Evolutionary conservation across 2,797 vertebrate species (phyloP).

Genomic region (Hippopotamyrus pictus): DNA sequence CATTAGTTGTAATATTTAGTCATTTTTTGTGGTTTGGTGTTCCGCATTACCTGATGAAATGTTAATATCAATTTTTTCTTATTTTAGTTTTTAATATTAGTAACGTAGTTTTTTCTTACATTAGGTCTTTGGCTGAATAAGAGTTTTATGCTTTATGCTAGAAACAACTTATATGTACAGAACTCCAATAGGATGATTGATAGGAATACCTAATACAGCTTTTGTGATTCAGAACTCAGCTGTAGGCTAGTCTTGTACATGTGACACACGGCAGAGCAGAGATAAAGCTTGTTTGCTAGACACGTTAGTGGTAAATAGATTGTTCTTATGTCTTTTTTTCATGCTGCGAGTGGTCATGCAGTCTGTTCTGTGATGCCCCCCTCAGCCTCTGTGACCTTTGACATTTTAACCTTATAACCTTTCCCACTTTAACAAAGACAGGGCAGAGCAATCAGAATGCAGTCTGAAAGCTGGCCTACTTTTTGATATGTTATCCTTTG

Average conservation of each 20-base stretch:
- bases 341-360: background rate
- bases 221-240: background rate
- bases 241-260: background rate
- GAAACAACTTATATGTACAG: background rate
- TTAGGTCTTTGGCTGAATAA: background rate
- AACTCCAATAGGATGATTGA: background rate
- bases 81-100: background rate
- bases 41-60: background rate
- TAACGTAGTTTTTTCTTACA: background rate
- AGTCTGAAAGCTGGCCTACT: background rate
- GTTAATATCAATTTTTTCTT: background rate
- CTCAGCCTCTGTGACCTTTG: background rate
- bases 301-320: background rate
- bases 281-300: background rate
- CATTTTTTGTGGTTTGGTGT: background rate
- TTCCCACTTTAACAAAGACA: background rate
- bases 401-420: constrained; percentile 2
- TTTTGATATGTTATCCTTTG: background rate
- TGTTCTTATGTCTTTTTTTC: background rate
- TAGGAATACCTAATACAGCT: background rate
- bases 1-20: background rate
- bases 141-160: background rate
- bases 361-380: background rate
- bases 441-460: background rate
- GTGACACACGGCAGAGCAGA: background rate